Conservation (phyloP, 2,888 invertebrate genomes). For the Hypsopygia costalis region DNA sequence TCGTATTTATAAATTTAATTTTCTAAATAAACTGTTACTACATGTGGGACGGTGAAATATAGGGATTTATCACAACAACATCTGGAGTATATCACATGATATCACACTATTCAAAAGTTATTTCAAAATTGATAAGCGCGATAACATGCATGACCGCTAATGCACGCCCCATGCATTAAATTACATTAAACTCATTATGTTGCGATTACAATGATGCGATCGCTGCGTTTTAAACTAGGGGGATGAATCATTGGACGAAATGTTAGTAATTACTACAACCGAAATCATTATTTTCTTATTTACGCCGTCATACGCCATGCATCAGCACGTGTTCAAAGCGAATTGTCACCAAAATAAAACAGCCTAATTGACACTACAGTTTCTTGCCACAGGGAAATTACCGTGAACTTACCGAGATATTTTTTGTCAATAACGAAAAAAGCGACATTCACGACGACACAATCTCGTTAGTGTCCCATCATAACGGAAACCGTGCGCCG, state of each 20-base stretch:
- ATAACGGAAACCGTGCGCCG: slow-evolving; percentile 34
- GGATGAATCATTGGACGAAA: slow-evolving; percentile 39
- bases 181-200: slow-evolving; percentile 62
- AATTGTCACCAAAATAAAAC: slow-evolving; percentile 41
- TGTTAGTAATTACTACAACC: slow-evolving; percentile 31
- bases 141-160: slow-evolving; percentile 60
- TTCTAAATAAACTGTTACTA: too few species aligned
- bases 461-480: slow-evolving; percentile 35
- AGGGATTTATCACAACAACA: too few species aligned
- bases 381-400: slow-evolving; percentile 26
- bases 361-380: slow-evolving; percentile 35
- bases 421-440: slow-evolving; percentile 41
- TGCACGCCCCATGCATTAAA: slow-evolving; percentile 65
- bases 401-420: slow-evolving; percentile 26
- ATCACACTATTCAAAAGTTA: slow-evolving; percentile 41
- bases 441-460: slow-evolving; percentile 28
- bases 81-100: slow-evolving; percentile 55
- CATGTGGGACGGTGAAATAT: too few species aligned
- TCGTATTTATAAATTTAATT: too few species aligned
- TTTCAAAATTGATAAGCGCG: slow-evolving; percentile 68
- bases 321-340: slow-evolving; percentile 57
- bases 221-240: slow-evolving; percentile 27
- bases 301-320: slow-evolving; percentile 26
- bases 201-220: slow-evolving; percentile 50
- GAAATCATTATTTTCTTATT: slow-evolving; percentile 22